A percentile compares a stretch with the other conserved stretches of the same genome.
phyloP scores from a whole-genome alignment of 2,797 vertebrate genomes.

The Notoglanidium macrostoma region DNA sequence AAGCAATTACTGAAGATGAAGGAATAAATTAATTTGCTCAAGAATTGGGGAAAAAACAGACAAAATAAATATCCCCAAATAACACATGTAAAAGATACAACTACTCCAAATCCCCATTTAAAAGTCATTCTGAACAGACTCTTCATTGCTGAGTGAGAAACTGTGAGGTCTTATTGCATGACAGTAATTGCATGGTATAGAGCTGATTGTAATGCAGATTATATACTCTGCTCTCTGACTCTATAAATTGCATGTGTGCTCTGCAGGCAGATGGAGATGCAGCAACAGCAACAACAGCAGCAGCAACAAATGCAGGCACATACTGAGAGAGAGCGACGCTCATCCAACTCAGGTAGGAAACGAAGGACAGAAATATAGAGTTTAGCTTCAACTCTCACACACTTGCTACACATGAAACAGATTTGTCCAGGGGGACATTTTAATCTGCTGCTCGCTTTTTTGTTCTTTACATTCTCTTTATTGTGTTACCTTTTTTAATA shows the following conservation, averaged over 20 bases:
- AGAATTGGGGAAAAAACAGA: background rate
- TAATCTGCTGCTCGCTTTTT: background rate
- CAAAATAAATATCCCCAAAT: background rate
- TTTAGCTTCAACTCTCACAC: background rate
- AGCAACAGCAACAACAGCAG: constrained; percentile 68
- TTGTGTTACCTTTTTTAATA: background rate
- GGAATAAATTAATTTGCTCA: background rate
- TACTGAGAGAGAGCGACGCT: constrained; percentile 91
- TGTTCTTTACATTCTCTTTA: background rate
- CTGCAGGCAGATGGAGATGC: constrained; percentile 95
- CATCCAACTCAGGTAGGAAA: constrained; percentile 88
- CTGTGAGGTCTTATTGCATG: constrained; percentile 3
- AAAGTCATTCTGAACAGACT: background rate
- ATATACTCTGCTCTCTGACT: constrained; percentile 10
- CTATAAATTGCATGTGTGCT: constrained; percentile 44
- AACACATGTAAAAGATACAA: background rate
- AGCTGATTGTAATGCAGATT: constrained; percentile 36
- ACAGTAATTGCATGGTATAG: constrained; percentile 27
- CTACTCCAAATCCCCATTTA: background rate
- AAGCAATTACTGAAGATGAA: background rate
- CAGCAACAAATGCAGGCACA: constrained; percentile 88
- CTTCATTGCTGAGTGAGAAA: background rate
- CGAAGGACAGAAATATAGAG: background rate
- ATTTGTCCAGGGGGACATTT: background rate
- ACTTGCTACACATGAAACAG: background rate